Evolutionary conservation across 2,797 vertebrate genomes (phyloP), one percentile per base, ranked within the genome.

Genomic region (Acanthopagrus latus): DNA sequence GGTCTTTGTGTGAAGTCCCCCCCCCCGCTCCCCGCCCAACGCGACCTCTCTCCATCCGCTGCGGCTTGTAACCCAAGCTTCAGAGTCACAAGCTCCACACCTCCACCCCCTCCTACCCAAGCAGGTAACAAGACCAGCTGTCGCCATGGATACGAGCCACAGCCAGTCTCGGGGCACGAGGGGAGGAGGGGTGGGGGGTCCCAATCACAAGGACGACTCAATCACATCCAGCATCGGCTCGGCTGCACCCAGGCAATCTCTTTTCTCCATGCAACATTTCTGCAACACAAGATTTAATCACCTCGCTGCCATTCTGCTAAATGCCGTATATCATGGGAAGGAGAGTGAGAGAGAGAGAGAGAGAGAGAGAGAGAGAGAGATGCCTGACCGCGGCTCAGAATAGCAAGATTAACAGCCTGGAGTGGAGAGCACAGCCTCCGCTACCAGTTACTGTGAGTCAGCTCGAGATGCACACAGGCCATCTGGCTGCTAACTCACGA

Each of bases 111-210:
- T 29, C 5, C 29, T 7, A 5, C 29, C 29, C 29, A 27, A 75
- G 91, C 88, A 93, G 93, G 93, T 94, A 93, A 93, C 85, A 74
- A 80, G 89, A 89, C 81, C 88, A 82, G 81, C 85, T 73, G 88
- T 94, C 47, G 38, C 92, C 89, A 93, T 94, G 92, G 93, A 89
- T 87, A 94, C 93, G 41, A 79, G 85, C 87, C 70, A 85, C 88
- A 90, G 76, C 86, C 81, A 88, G 74, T 86, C 86, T 90, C 59
- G 58, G 88, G 91, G 82, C 41, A 17, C 7, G 60, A 47, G 9
- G 21, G 52, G 25, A 18, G n/a, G 51, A 25, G 17, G 23, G 14
- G 5, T 13, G n/a, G 1, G 41, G 10, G 16, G 72, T 2, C 72
- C 72, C 83, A 86, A 87, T 91, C 86, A 90, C 85, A 89, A 90